Base-by-base conservation (phyloP, 1,140 invertebrate genomes). In the Formica selysi region DNA sequence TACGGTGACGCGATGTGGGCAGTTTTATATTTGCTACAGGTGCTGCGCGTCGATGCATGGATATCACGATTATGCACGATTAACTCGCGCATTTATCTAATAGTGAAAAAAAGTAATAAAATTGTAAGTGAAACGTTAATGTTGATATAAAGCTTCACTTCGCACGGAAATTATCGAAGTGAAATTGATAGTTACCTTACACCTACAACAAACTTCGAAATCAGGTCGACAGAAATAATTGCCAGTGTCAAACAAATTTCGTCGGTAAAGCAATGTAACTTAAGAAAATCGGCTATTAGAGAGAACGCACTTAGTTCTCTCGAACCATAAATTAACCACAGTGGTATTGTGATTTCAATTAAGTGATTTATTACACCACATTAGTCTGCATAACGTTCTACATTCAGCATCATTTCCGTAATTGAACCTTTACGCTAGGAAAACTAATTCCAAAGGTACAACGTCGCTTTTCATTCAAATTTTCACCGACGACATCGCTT, bases 311-410 rank as follows among this genome's bases (percentile, higher is more conserved):
- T 83, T 44, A 26, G 22, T 44, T 41, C 36, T 7, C 54, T 48
- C 13, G n/a, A 48, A 48, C 68, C 68, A 61, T 61, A 61, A 74
- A 44, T 74, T 83, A 74, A 73, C 62, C 38, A 26, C 11, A 26
- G 29, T 44, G 71, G 26, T 70, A 74, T 83, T 74, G 54, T 61
- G 79, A 83, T 83, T 83, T 83, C 36, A 74, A 83, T 83, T 83
- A 74, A 61, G 29, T 70, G 65, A 80, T 80, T 74, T 74, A 83
- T 73, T 10, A 10, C 54, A 22, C 79, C 3, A 54, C 51, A 81
- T 73, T 81, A 71, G 67, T 38, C 51, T 8, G 78, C 65, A 57
- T 57, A 80, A 80, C 22, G 78, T 59, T 38, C 29, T 36, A 10
- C 78, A 26, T 54, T 80, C 36, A 79, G 48, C 22, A 65, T 48